A percentile compares a stretch with the other conserved stretches of the same genome.
These are phyloP conservation scores for Nycticorax nycticorax DNA, from an alignment of 2,113 vertebrate genomes.

Conservation along the genomic window DNA sequence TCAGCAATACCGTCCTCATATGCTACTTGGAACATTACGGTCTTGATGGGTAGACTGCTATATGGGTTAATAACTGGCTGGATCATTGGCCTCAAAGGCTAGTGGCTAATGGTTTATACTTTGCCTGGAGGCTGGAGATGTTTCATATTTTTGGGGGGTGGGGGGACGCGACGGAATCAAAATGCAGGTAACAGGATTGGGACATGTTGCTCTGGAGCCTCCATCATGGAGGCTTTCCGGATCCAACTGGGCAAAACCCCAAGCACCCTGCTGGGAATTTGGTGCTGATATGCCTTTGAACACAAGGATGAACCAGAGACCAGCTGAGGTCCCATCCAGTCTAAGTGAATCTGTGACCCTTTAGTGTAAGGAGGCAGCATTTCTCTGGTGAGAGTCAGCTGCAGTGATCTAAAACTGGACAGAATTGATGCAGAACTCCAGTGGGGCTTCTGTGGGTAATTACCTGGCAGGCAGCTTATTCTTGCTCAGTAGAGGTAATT, in stretches of 20 bases:
- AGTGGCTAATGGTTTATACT: neutral
- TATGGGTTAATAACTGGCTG: neutral
- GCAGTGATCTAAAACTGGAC: neutral
- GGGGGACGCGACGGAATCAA: neutral
- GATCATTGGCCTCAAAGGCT: neutral
- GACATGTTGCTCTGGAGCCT: neutral
- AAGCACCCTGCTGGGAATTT: neutral
- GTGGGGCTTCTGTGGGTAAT: neutral
- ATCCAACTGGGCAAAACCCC: neutral
- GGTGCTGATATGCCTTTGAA: neutral
- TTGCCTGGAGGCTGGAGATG: neutral
- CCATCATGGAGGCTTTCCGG: neutral
- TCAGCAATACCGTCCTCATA: neutral
- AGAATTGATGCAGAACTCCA: neutral
- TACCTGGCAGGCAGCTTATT: neutral
- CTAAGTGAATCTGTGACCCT: neutral
- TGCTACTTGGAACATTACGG: neutral
- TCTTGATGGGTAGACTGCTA: accelerated
- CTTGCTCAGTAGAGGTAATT: neutral
- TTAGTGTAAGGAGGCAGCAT: neutral
- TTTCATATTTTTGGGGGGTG: neutral
- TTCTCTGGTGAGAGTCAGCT: neutral
- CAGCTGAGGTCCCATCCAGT: neutral
- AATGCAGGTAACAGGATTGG: neutral
- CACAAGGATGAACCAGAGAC: neutral